Evolutionary conservation across 2,888 invertebrate genomes (phyloP), one percentile per base, ranked within the genome.

Genomic region (Ligdia adustata): DNA sequence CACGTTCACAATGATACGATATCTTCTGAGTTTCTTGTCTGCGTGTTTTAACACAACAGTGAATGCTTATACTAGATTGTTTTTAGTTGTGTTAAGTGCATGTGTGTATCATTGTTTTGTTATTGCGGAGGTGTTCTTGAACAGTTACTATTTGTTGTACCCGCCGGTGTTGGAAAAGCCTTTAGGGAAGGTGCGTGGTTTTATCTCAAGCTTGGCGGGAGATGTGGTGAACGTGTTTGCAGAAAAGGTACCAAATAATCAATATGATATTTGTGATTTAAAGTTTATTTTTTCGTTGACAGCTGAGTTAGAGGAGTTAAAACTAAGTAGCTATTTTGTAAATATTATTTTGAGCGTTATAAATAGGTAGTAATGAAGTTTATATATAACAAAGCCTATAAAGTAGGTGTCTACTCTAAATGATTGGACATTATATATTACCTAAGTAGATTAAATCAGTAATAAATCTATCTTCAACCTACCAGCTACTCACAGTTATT

Each of bases 71-170:
- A 86, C 85, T 0, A 69, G 87, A 4, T 58, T 77, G 0, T 55
- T 84, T 9, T 62, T 89, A 41, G 73, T 89, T 42, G 51, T 88
- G 46, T 35, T 87, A 4, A 82, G 80, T 64, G 79, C 83, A 1
- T 69, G 68, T 42, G 69, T 90, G 15, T 90, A 87, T 26, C 85
- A 90, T 44, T 62, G 67, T 12, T 89, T 90, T 57, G 78, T 89
- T 46, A 58, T 87, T 4, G 76, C 71, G 4, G 89, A 90, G 73
- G 75, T 89, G 59, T 75, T 87, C 35, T 46, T 88, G 7, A 85
- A 89, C 44, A 84, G 80, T 57, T 84, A 77, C 27, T 72, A 78
- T 44, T 62, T 74, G 18, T 69, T 86, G 56, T 89, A 85, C 42
- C 86, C 87, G 0, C 80, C 82, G 11, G 78, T 75, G 58, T 64